These are phyloP conservation scores for Tautogolabrus adspersus DNA, from an alignment of 2,113 vertebrate genomes.

Conservation along the genomic window DNA sequence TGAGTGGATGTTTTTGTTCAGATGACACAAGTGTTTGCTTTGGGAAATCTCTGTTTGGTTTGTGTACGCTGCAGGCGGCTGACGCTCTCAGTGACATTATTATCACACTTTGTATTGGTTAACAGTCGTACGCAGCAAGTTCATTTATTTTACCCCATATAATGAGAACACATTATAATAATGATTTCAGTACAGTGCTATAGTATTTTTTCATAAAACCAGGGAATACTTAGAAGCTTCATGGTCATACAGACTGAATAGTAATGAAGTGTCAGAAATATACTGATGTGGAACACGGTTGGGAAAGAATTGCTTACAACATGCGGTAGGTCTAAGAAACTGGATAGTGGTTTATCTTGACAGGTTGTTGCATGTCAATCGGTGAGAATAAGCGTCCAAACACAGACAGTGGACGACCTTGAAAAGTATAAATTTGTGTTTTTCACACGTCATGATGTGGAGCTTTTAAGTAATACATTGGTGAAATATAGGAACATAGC, in stretches of 20 bases:
- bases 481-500: too few species aligned
- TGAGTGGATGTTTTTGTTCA: conserved; percentile 40
- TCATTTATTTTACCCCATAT: not conserved
- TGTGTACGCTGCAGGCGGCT: conserved; percentile 1
- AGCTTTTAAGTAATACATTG: not conserved
- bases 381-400: not conserved
- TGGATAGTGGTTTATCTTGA: not conserved
- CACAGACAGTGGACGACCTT: too few species aligned
- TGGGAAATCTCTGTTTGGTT: conserved; percentile 44
- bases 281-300: too few species aligned
- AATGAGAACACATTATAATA: not conserved
- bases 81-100: conserved; percentile 28
- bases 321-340: too few species aligned
- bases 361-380: too few species aligned
- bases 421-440: not conserved
- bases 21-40: conserved; percentile 49
- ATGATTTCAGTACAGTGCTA: not conserved
- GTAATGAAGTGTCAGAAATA: not conserved
- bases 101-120: not conserved
- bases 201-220: not conserved
- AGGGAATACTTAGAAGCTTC: not conserved
- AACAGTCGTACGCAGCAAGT: not conserved
- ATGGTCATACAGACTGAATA: not conserved
- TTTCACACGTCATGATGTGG: not conserved
- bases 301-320: not conserved